Percentiles rank a stretch among this genome's conserved stretches.
Conservation (phyloP, 2,113 vertebrate species). For the Cyanocitta stelleri region DNA sequence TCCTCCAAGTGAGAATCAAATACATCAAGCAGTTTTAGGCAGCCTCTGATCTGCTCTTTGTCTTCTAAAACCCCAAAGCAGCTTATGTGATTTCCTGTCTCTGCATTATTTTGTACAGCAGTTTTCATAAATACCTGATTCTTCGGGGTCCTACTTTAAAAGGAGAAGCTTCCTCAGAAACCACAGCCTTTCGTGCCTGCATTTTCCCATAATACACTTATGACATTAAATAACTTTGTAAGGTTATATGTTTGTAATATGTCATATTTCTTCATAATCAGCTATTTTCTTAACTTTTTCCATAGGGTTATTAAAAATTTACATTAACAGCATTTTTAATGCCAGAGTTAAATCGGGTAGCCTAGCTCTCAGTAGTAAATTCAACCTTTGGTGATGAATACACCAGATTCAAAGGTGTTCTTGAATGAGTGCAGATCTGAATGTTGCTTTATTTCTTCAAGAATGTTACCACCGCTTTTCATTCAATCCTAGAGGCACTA, state of each 20-base stretch:
- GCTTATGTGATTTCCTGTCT: neutral
- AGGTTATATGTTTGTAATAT: neutral
- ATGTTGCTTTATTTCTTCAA: neutral
- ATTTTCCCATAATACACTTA: neutral
- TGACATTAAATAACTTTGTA: neutral
- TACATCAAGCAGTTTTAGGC: neutral
- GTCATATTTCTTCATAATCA: neutral
- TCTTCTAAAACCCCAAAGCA: neutral
- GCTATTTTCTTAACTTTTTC: neutral
- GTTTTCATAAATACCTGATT: neutral
- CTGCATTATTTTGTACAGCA: neutral
- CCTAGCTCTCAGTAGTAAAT: neutral
- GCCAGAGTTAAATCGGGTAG: neutral
- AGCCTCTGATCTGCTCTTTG: neutral
- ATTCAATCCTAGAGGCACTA: neutral
- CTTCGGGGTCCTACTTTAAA: neutral
- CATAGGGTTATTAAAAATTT: neutral
- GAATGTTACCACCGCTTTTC: neutral
- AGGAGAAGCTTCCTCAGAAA: neutral
- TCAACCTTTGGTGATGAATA: neutral
- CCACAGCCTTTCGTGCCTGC: neutral
- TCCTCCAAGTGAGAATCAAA: neutral
- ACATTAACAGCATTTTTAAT: neutral
- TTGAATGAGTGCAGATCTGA: neutral
- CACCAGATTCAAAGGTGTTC: neutral